Evolutionary conservation across 2,113 vertebrate genomes (phyloP), one percentile per base, ranked within the genome.

Genomic region (Thymallus thymallus): DNA sequence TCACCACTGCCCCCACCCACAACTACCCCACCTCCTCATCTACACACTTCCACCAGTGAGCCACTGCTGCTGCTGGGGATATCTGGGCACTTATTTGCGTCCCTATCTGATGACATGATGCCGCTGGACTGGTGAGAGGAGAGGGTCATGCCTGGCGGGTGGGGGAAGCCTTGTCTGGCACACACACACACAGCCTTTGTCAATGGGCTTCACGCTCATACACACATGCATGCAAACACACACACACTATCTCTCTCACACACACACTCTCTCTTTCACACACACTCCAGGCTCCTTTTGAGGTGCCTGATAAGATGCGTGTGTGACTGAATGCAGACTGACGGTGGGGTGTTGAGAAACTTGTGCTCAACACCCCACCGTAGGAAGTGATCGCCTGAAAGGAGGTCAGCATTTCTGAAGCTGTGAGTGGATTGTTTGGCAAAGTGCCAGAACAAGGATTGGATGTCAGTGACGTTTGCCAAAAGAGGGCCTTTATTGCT

Each of bases 81-180:
- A 88, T 87, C 88, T 41, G 75, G 69, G 0, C 69, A 77, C 79
- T 87, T 78, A 77, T 86, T 69, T 62, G 71, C 72, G 78, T 72
- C 76, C 35, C 74, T 89, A 87, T 88, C 87, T 88, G 82, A 82
- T 29, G 51, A 22, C n/a, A 22, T 68, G 20, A 82, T 80, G 82
- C 75, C 86, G 80, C 77, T 84, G 32, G 80, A 66, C 76, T 85
- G 85, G 87, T 73, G 86, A 75, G 81, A 76, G 16, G 56, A 60
- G 20, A 60, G n/a, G 56, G 3, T 51, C 48, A 5, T 51, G 48
- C 20, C 16, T 2, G 56, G n/a, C 6, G 6, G 18, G n/a, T 22
- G 18, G 5, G 56, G 56, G n/a, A 60, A 23, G 56, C 56, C 56
- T 60, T 7, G 18, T 60, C 5, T 60, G 56, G 13, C n/a, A 55